Base-by-base conservation (phyloP, 1,140 invertebrate genomes). In the Panagrolaimus sp. region DNA sequence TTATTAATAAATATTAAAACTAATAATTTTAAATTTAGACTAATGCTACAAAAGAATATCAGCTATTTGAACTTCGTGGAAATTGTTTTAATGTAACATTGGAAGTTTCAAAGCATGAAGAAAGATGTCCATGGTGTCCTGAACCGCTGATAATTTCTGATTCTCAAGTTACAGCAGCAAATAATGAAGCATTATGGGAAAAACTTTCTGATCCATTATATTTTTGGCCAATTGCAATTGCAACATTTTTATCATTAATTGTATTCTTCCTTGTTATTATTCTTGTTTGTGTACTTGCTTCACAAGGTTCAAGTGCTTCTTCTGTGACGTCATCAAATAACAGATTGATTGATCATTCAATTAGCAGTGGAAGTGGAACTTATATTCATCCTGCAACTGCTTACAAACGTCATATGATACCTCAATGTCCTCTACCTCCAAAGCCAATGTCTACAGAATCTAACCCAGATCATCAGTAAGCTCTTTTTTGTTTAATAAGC, bases 111-210 rank as follows among this genome's bases (percentile, higher is more conserved):
- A 75, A 74, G 44, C 71, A 72, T 55, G 38, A 62, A 7, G 73
- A 75, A 55, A 52, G 69, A 9, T 75, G 73, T 26, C 73, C 73
- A 14, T 75, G 73, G 73, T 75, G 73, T 52, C 71, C 68, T 10
- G 72, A 75, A 32, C 74, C 74, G 24, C 48, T 4, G 2, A 4
- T 21, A 14, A 17, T 58, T 58, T 21, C 21, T n/a, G 52, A 58
- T 58, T 28, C 12, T 21, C 52, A 58, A 21, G 28, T 58, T 21
- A 38, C 2, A 38, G 48, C 15, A 15, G 21, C 28, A 1, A 21
- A 58, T 26, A 58, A 58, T 58, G 28, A 26, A 12, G 21, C 52
- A 17, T 58, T 58, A 12, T n/a, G 21, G 10, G 52, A 58, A n/a
- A n/a, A 28, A 28, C 28, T 58, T 4, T 58, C 52, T 14, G 52